Base-by-base conservation (phyloP, 64 coral and sea anemone species). In the Catalaphyllia jardinei region DNA sequence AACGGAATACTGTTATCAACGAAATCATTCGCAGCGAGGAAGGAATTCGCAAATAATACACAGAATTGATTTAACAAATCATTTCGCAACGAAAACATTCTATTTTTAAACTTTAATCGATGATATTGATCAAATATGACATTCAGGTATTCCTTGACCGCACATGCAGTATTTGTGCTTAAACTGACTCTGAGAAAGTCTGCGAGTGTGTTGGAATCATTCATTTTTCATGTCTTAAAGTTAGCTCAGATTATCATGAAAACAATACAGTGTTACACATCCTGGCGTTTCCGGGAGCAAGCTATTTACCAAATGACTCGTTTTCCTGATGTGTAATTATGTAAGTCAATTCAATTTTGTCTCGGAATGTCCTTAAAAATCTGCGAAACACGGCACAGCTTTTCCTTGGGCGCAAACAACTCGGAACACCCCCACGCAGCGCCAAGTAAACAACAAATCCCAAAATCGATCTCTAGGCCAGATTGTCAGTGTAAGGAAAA, bases 41-140 rank as follows among this genome's bases (percentile, higher is more conserved):
- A 77, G 92, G 92, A 93, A 93, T 93, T 93, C 92, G 79, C 78
- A 93, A 93, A 93, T 93, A 93, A 89, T 89, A 89, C 83, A 77
- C 51, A 88, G 71, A 87, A 87, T 72, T 93, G 92, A 82, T 49
- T 93, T 89, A 89, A 89, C 82, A 93, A 89, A 77, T 73, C 54
- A 76, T 61, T 84, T 93, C 82, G 72, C 84, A 88, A 93, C 87
- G 62, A 89, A 93, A 86, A 87, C 75, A 62, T 73, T 79, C 72
- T 93, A 89, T 93, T 93, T 93, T 93, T 89, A 82, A 76, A 74
- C 87, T 77, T 77, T 55, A 89, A 89, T 93, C 72, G 62, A 67
- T 84, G 92, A 93, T 93, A 93, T 93, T 93, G 79, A 93, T 93
- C 92, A 89, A 89, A 76, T 86, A 88, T 89, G 71, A 60, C 28